phyloP scores from a whole-genome alignment of 2,888 invertebrate species.

The Pherbina coryleti region DNA sequence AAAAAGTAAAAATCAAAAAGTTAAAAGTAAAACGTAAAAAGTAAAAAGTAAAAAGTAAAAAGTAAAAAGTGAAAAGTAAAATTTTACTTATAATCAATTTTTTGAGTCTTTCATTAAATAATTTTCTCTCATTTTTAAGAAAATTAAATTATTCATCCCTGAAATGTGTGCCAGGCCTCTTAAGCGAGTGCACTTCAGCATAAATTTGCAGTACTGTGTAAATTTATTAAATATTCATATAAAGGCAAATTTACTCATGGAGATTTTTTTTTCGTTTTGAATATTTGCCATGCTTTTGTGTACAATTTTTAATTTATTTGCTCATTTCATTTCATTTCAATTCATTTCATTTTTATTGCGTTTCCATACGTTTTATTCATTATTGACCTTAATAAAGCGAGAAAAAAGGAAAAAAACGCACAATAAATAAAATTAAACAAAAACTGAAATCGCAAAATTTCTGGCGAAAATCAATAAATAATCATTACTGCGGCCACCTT shows the following conservation, averaged over 20 bases:
- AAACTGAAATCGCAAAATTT: background rate
- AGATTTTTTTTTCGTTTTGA: background rate
- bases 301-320: background rate
- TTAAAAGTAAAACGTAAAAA: too few relatives aligned
- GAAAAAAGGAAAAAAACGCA: background rate
- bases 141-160: too few relatives aligned
- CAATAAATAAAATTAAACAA: background rate
- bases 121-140: too few relatives aligned
- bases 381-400: slow-evolving; percentile 23
- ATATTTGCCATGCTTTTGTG: background rate
- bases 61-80: too few relatives aligned
- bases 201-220: background rate
- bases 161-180: too few relatives aligned
- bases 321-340: slow-evolving; percentile 6
- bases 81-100: too few relatives aligned
- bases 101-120: too few relatives aligned
- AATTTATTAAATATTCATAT: background rate
- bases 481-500: background rate
- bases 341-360: background rate
- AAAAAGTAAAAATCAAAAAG: too few relatives aligned
- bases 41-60: too few relatives aligned
- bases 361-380: background rate
- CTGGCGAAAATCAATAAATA: slow-evolving; percentile 24
- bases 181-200: too few relatives aligned
- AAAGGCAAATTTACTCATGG: background rate